Conservation (phyloP, 2,888 invertebrate genomes). For the Laspeyria flexula region DNA sequence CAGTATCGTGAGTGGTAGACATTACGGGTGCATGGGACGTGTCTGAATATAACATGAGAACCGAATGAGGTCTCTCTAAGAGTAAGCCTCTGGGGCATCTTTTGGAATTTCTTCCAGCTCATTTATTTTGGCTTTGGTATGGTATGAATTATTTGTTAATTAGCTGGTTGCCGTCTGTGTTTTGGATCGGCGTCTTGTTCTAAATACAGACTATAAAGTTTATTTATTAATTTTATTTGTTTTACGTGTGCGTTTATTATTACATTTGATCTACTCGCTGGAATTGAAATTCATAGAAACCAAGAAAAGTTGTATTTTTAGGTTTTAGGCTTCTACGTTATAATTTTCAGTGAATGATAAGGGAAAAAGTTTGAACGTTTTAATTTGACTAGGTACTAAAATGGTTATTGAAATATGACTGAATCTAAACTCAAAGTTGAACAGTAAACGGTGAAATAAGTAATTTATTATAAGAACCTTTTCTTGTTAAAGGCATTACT, state of each 20-base stretch:
- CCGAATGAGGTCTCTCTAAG: conserved; percentile 16
- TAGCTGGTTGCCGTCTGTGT: background rate
- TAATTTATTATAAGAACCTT: background rate
- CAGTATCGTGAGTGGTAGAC: conserved; percentile 30
- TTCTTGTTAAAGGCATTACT: background rate
- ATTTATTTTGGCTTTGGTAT: conserved; percentile 6
- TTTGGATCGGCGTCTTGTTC: too few relatives aligned
- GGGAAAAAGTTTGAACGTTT: too few relatives aligned
- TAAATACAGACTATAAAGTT: too few relatives aligned
- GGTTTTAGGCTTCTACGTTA: too few relatives aligned
- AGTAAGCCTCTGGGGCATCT: conserved; percentile 13
- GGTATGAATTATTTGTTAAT: background rate
- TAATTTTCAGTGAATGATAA: too few relatives aligned
- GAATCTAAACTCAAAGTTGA: background rate
- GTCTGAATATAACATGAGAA: conserved; percentile 37
- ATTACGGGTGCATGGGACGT: conserved; percentile 29
- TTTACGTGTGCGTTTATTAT: too few relatives aligned
- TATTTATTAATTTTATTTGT: too few relatives aligned
- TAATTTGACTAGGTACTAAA: too few relatives aligned
- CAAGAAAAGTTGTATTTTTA: too few relatives aligned
- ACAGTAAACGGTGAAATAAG: background rate
- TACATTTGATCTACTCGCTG: too few relatives aligned
- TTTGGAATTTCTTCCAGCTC: conserved; percentile 8
- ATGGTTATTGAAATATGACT: background rate
- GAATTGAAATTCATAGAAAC: too few relatives aligned